phyloP scores from a whole-genome alignment of 2,797 vertebrate species.

The Loris lydekkerianus region DNA sequence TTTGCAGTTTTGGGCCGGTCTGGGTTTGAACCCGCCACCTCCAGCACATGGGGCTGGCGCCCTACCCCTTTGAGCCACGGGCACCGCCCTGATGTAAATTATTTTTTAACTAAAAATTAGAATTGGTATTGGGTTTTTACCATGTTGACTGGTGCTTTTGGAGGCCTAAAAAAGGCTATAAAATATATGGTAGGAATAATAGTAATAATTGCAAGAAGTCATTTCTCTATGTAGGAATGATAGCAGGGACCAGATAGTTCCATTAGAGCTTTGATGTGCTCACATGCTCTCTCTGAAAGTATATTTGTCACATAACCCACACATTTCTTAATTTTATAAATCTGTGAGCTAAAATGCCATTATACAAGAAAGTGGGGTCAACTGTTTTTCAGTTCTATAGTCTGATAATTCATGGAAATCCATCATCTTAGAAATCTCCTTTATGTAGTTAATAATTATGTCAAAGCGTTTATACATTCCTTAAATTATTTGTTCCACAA shows the following conservation, averaged over 20 bases:
- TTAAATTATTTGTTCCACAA: constrained; percentile 48
- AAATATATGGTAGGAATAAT: background rate
- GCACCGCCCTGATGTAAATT: background rate
- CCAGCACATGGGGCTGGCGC: too few relatives aligned
- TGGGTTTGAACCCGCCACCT: too few relatives aligned
- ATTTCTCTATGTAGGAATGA: background rate
- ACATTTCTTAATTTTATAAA: background rate
- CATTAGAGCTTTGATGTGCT: background rate
- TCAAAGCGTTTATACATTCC: constrained; percentile 40
- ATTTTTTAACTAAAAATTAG: constrained; percentile 23
- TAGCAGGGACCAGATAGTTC: background rate
- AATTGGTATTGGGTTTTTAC: background rate
- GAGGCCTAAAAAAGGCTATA: background rate
- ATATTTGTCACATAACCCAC: background rate
- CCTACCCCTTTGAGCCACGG: too few relatives aligned
- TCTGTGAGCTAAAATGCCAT: background rate
- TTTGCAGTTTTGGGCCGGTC: too few relatives aligned
- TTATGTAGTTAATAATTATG: constrained; percentile 51
- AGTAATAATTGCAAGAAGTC: background rate
- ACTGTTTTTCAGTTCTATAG: background rate
- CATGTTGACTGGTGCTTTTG: background rate
- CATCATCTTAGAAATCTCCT: constrained; percentile 1
- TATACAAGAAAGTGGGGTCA: background rate
- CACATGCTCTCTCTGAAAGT: background rate
- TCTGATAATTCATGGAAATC: background rate